These are phyloP conservation scores for Parazoanthus swiftii DNA, from an alignment of 92 coral and sea anemone species.

Conservation along the genomic window DNA sequence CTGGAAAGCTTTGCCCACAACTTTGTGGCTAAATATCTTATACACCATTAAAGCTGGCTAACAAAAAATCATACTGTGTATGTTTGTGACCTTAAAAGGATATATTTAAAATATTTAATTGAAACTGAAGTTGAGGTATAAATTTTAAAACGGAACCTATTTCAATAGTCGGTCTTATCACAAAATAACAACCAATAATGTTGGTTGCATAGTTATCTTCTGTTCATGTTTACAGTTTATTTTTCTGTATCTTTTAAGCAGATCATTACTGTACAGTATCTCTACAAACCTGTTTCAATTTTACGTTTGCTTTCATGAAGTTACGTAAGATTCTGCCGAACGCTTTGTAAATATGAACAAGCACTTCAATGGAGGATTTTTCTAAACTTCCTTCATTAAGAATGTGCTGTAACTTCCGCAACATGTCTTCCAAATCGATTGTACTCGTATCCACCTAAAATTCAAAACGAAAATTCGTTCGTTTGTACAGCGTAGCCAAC, in stretches of 20 bases:
- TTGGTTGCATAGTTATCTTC: neutral
- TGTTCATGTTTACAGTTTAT: neutral
- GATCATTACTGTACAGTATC: neutral
- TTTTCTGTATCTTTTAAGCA: no score
- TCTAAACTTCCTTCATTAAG: neutral
- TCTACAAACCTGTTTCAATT: slow-evolving; percentile 3
- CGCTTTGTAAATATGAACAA: neutral
- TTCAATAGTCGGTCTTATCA: no score
- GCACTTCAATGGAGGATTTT: neutral
- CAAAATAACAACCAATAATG: no score
- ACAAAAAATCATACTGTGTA: no score
- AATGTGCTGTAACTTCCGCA: neutral
- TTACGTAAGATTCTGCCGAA: neutral
- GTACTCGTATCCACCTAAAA: neutral
- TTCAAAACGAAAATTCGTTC: neutral
- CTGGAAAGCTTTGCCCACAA: no score
- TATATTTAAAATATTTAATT: no score
- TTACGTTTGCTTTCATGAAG: neutral
- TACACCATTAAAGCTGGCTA: no score
- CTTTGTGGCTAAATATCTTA: no score
- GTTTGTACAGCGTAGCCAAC: neutral
- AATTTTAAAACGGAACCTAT: no score
- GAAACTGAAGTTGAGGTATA: no score
- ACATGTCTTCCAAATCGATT: neutral
- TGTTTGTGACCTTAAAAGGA: no score